A percentile compares a stretch with the other conserved stretches of the same genome.
Evolutionary conservation across 2,113 vertebrate species (phyloP).

Genomic region (Epinephelus cyanopodus): DNA sequence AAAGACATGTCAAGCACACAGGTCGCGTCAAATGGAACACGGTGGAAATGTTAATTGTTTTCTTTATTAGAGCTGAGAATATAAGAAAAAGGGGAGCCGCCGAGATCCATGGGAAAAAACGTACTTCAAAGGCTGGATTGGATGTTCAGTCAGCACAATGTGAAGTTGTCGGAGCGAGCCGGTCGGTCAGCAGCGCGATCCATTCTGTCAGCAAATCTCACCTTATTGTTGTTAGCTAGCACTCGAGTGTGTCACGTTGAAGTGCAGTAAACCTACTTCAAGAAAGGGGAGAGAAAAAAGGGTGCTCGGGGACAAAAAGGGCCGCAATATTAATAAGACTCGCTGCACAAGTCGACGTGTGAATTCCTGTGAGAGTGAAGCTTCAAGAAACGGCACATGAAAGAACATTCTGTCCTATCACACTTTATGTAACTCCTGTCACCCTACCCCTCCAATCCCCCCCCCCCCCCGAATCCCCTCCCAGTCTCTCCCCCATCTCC

Average conservation of each 20-base stretch:
- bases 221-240: constrained; percentile 65
- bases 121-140: constrained; percentile 72
- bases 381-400: constrained; percentile 64
- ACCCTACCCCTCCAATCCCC: constrained; percentile 2
- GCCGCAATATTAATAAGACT: constrained; percentile 52
- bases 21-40: constrained; percentile 51
- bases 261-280: constrained; percentile 57
- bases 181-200: constrained; percentile 60
- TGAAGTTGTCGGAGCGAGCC: constrained; percentile 48
- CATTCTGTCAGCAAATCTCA: constrained; percentile 76
- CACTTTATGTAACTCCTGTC: constrained; percentile 75
- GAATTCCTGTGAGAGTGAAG: constrained; percentile 62
- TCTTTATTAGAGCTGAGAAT: constrained; percentile 44
- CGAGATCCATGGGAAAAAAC: constrained; percentile 66
- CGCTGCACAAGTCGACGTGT: constrained; percentile 31
- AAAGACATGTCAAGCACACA: constrained; percentile 67
- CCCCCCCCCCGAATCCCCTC: not conserved
- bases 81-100: constrained; percentile 30
- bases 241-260: constrained; percentile 51
- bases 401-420: constrained; percentile 69
- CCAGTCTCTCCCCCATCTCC: constrained; percentile 19
- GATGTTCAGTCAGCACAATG: constrained; percentile 73
- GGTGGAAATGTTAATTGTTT: constrained; percentile 75
- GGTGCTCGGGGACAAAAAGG: not conserved
- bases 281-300: constrained; percentile 18